Base-by-base conservation (phyloP, 1,140 invertebrate genomes). In the Scaptomyza hsui region DNA sequence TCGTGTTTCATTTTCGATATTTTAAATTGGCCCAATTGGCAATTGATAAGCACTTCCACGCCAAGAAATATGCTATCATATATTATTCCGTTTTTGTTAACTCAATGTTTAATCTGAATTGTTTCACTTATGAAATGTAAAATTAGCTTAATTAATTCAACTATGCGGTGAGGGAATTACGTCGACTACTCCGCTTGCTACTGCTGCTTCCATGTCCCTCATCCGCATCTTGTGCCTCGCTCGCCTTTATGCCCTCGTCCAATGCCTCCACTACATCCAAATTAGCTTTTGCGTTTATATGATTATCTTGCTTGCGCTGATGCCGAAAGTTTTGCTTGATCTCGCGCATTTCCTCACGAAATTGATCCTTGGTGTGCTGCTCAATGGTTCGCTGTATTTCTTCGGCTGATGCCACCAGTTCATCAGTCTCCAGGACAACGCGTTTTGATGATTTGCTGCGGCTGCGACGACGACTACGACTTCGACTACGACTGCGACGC, bases 341-440 rank as follows among this genome's bases (percentile, higher is more conserved):
- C 29, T 88, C 82, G 0, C 78, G 80, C 42, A 91, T 75, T 55
- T 91, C 90, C 18, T 81, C 73, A 0, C 89, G 78, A 74, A 91
- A 78, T 4, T 81, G 80, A 55, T 90, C 88, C 52, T 91, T 86
- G 2, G 90, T 85, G 18, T 79, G 75, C 51, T 90, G 81, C 10
- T 90, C 90, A 9, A 91, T 78, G 13, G 80, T 81, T 0, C 83
- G 75, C 59, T 91, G 89, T 26, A 91, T 91, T 51, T 90, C 69
- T 32, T 91, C 90, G 0, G 90, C 90, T 0, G 88, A 91, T 1
- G 62, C 72, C 13, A 91, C 85, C 16, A 91, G 44, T 26, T 91
- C 78, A 10, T 91, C 81, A 6, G 90, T 64, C 63, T 91, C 88
- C 4, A 91, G 53, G 0, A 85, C 83, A 0, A 89, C 35, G 10